These are phyloP conservation scores for Neofelis nebulosa DNA, from an alignment of 2,113 vertebrate genomes.

Conservation along the genomic window DNA sequence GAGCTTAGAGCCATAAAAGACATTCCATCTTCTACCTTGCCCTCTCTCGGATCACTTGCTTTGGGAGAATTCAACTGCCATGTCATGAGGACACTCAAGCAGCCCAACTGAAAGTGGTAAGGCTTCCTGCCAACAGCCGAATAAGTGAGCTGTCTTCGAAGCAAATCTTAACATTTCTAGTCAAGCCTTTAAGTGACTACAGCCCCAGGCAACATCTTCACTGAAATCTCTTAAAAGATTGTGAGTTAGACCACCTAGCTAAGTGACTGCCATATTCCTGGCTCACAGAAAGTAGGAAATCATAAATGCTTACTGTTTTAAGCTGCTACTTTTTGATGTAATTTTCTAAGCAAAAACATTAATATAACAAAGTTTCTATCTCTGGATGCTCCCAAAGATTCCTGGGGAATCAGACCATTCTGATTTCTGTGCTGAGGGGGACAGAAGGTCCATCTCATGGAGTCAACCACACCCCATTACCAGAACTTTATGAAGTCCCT, in stretches of 20 bases:
- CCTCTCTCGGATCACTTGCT: constrained; percentile 1
- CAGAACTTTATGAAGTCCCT: neutral
- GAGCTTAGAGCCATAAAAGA: neutral
- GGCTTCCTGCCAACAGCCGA: neutral
- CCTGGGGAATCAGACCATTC: neutral
- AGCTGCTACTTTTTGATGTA: neutral
- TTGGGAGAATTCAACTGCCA: neutral
- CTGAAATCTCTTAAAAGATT: neutral
- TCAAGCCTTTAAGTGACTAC: neutral
- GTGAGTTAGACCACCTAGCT: neutral
- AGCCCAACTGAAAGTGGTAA: neutral
- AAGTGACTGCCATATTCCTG: neutral
- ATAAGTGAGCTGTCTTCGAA: neutral
- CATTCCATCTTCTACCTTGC: neutral
- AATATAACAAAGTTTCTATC: neutral
- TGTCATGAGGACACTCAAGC: neutral
- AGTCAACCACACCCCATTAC: neutral
- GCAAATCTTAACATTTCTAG: neutral
- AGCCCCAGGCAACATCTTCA: neutral
- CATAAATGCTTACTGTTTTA: neutral
- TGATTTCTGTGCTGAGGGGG: neutral
- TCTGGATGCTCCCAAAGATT: neutral
- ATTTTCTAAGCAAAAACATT: neutral
- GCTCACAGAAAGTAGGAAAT: neutral
- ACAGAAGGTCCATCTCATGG: neutral